phyloP scores from a whole-genome alignment of 2,113 vertebrate species.

The Passerina amoena region DNA sequence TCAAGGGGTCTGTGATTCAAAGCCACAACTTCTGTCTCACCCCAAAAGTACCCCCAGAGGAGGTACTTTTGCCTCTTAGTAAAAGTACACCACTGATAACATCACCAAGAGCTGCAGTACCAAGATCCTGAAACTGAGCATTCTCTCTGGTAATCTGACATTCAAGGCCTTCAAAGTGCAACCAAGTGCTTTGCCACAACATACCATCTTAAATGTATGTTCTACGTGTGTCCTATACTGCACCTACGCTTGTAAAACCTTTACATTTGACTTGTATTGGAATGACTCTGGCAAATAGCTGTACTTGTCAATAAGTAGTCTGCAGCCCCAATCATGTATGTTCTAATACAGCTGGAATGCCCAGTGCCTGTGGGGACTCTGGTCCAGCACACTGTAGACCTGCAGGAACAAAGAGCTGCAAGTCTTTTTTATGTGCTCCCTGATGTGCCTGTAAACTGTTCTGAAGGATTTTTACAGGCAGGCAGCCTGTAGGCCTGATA shows the following conservation, averaged over 20 bases:
- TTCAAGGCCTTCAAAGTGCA: not conserved
- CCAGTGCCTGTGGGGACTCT: not conserved
- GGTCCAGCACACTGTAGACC: not conserved
- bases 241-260: not conserved
- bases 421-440: not conserved
- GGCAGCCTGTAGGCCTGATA: not conserved
- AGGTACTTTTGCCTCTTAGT: not conserved
- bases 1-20: not conserved
- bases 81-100: not conserved
- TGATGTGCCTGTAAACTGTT: not conserved
- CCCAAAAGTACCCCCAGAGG: not conserved
- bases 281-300: not conserved
- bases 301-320: not conserved
- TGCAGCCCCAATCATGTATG: not conserved
- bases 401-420: not conserved
- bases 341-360: not conserved
- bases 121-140: not conserved
- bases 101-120: not conserved
- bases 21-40: not conserved
- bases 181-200: not conserved
- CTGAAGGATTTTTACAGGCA: not conserved
- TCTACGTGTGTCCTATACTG: not conserved
- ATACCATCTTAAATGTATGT: not conserved
- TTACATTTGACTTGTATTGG: not conserved
- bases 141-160: not conserved